Percentiles rank a stretch among this genome's conserved stretches.
These are phyloP conservation scores for Neodiprion pinetum DNA, from an alignment of 1,140 invertebrate species.

Conservation along the genomic window DNA sequence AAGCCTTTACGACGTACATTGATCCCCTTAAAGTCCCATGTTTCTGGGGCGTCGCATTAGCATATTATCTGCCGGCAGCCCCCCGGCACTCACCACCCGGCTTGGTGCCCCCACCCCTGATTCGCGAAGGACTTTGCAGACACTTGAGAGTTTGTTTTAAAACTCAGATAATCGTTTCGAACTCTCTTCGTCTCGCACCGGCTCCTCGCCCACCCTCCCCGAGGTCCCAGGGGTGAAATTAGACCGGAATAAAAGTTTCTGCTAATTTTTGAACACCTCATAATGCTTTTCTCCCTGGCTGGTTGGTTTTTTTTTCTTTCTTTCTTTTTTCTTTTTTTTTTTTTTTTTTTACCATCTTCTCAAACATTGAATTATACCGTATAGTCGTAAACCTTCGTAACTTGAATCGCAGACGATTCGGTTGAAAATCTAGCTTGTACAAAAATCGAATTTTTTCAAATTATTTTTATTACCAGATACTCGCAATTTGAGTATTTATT, in stretches of 20 bases:
- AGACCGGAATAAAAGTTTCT: constrained; percentile 50
- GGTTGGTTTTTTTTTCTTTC: neutral
- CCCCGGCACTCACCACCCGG: neutral
- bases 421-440: too few species aligned
- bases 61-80: constrained; percentile 53
- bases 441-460: too few species aligned
- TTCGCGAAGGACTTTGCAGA: constrained; percentile 56
- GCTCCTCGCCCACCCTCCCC: constrained; percentile 22
- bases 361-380: neutral
- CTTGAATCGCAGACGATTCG: too few species aligned
- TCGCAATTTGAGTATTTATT: too few species aligned
- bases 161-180: constrained; percentile 59
- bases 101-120: constrained; percentile 28
- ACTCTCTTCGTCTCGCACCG: constrained; percentile 27
- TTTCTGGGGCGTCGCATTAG: constrained; percentile 54
- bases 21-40: constrained; percentile 56
- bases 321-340: neutral
- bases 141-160: constrained; percentile 60
- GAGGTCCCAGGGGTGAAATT: constrained; percentile 44
- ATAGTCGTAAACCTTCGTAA: neutral
- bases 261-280: constrained; percentile 41
- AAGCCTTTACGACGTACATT: constrained; percentile 33
- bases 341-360: neutral
- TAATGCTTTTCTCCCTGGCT: neutral
- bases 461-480: too few species aligned